Conservation (phyloP, 2,888 invertebrate genomes). For the Lycophotia porphyrea region DNA sequence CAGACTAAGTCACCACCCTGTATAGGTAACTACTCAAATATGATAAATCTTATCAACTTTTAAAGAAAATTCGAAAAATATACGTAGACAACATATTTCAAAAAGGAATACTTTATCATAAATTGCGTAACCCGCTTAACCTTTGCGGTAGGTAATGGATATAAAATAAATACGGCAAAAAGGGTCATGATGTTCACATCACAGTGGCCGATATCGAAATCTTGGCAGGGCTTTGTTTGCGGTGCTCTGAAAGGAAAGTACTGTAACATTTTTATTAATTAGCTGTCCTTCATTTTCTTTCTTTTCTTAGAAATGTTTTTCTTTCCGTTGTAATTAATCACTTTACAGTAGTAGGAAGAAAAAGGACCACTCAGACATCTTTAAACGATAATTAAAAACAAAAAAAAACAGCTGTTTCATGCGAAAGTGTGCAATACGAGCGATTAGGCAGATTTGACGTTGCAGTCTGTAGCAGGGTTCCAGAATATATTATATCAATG, state of each 20-base stretch:
- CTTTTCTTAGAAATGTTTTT: background rate
- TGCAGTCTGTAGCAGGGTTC: background rate
- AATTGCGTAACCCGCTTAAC: conserved; percentile 3
- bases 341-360: background rate
- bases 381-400: no score
- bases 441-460: background rate
- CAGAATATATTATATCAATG: no score
- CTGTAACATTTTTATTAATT: conserved; percentile 22
- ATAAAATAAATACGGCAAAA: conserved; percentile 29
- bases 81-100: background rate
- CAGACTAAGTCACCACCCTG: background rate
- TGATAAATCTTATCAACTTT: background rate
- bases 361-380: no score
- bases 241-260: background rate
- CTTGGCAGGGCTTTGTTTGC: conserved; percentile 2
- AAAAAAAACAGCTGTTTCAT: no score
- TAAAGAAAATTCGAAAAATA: background rate
- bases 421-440: background rate
- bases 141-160: conserved; percentile 7
- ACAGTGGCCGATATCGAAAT: conserved; percentile 20
- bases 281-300: background rate
- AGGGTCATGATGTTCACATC: conserved; percentile 39
- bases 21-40: background rate
- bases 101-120: background rate
- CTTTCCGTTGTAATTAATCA: conserved; percentile 1